Evolutionary conservation across 2,797 vertebrate species (phyloP).

Genomic region (Danio jaintianensis): DNA sequence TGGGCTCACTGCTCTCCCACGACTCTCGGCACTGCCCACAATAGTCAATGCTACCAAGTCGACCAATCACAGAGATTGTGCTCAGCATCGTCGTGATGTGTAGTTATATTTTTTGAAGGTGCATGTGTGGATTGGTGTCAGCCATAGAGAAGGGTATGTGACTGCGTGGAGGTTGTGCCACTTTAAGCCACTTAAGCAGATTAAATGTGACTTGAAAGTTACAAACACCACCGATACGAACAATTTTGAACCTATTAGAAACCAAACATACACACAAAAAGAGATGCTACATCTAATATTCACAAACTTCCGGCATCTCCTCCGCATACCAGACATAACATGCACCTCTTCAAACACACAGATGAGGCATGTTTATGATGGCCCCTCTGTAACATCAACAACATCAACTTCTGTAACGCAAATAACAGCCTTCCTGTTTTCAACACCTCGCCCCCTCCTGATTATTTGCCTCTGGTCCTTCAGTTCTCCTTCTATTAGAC

Average conservation of each 20-base stretch:
- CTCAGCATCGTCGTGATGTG: too few species aligned
- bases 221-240: background rate
- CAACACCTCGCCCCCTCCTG: background rate
- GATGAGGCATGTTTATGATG: constrained; percentile 9
- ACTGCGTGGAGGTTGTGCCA: too few species aligned
- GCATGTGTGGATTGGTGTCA: too few species aligned
- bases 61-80: too few species aligned
- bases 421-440: constrained; percentile 40
- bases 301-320: constrained; percentile 15
- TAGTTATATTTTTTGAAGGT: too few species aligned
- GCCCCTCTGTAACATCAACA: background rate
- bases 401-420: constrained; percentile 12
- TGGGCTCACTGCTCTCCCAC: too few species aligned
- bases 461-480: constrained; percentile 10
- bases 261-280: background rate
- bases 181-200: background rate
- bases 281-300: constrained; percentile 2
- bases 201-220: background rate
- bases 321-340: constrained; percentile 36
- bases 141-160: too few species aligned
- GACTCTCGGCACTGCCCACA: too few species aligned
- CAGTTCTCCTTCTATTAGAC: constrained; percentile 26
- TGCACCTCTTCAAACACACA: background rate
- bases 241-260: constrained; percentile 2
- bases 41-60: too few species aligned